phyloP scores from a whole-genome alignment of 2,113 vertebrate species.

The Paradisaea rubra region DNA sequence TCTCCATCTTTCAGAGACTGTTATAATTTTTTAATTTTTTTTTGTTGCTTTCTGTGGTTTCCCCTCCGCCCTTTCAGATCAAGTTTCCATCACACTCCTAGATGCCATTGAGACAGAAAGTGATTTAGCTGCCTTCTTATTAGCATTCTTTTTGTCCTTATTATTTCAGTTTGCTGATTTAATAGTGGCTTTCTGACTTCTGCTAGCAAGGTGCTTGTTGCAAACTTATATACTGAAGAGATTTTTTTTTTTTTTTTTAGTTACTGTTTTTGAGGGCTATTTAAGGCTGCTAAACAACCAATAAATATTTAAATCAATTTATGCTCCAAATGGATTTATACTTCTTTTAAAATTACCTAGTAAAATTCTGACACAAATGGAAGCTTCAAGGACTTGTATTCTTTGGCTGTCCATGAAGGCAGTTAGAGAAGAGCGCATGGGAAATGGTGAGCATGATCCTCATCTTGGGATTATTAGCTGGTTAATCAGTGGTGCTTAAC shows the following conservation, averaged over 20 bases:
- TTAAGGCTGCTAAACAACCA: not conserved
- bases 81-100: conserved; percentile 24
- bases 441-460: not conserved
- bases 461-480: not conserved
- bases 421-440: not conserved
- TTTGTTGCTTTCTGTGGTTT: not conserved
- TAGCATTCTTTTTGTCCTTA: conserved; percentile 1
- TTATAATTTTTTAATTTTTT: not conserved
- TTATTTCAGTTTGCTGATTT: conserved; percentile 16
- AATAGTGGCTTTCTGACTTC: not conserved
- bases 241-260: not conserved
- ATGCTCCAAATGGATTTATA: not conserved
- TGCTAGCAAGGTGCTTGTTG: not conserved
- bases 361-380: not conserved
- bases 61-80: not conserved
- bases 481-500: not conserved
- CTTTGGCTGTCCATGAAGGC: not conserved
- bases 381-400: not conserved
- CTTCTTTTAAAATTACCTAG: not conserved
- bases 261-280: not conserved
- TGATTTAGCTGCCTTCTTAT: not conserved
- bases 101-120: not conserved
- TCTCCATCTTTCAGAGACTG: not conserved
- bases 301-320: not conserved
- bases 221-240: not conserved